A percentile compares a stretch with the other conserved stretches of the same genome.
Evolutionary conservation across 2,888 invertebrate genomes (phyloP).

Genomic region (Caenorhabditis plicata): DNA sequence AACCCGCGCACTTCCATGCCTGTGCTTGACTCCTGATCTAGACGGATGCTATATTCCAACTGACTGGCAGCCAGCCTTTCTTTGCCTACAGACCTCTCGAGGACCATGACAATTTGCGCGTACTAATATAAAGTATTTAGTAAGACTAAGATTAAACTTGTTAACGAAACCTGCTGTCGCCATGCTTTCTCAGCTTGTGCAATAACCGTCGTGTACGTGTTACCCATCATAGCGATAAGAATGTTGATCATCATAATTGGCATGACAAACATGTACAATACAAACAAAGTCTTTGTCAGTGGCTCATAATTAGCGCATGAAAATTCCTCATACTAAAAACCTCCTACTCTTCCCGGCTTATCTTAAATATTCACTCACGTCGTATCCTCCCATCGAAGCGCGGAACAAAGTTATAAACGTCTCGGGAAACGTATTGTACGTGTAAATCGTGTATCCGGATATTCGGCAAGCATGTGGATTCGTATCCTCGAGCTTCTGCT

Average conservation of each 20-base stretch:
- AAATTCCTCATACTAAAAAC: slow-evolving; percentile 85
- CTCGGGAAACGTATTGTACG: slow-evolving; percentile 77
- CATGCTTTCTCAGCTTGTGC: slow-evolving; percentile 98
- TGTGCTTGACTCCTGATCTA: slow-evolving; percentile 65
- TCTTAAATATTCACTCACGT: slow-evolving; percentile 73
- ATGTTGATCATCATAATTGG: slow-evolving; percentile 93
- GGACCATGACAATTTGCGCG: slow-evolving; percentile 95
- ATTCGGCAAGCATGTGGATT: slow-evolving; percentile 51
- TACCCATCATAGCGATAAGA: slow-evolving; percentile 99
- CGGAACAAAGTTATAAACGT: slow-evolving; percentile 98
- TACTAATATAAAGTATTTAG: slow-evolving; percentile 79
- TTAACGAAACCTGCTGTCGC: slow-evolving; percentile 94
- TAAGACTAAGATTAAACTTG: not conserved
- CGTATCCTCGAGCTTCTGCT: slow-evolving; percentile 52
- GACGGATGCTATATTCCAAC: slow-evolving; percentile 84
- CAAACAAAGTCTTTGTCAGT: slow-evolving; percentile 91
- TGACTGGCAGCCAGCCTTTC: slow-evolving; percentile 86
- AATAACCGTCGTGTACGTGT: slow-evolving; percentile 95
- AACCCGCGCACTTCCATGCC: slow-evolving; percentile 73
- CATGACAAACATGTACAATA: slow-evolving; percentile 94
- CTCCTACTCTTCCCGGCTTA: not conserved
- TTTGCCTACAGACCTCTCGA: slow-evolving; percentile 89
- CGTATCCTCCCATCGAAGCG: slow-evolving; percentile 95
- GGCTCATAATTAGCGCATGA: slow-evolving; percentile 86
- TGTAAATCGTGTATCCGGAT: slow-evolving; percentile 64